Base-by-base conservation (phyloP, 2,113 vertebrate genomes). In the Ictidomys tridecemlineatus region DNA sequence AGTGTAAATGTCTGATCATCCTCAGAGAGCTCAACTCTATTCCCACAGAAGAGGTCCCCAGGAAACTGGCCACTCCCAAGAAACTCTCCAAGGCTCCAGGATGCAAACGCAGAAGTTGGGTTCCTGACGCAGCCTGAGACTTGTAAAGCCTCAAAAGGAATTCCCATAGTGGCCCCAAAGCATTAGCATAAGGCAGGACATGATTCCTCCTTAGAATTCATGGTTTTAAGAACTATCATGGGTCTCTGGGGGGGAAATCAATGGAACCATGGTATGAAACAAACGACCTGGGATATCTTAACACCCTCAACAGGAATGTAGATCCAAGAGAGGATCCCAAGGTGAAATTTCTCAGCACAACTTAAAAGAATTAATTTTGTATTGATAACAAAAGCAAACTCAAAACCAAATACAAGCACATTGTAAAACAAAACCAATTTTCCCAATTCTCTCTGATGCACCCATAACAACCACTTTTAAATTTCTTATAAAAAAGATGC, bases 121-220 rank as follows among this genome's bases (percentile, higher is more conserved):
- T 20, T 97, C 95, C 92, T 97, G 97, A 98, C 96, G 96, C 80
- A 97, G 94, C 90, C 65, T 82, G 97, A 93, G 97, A 96, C 53
- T 61, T n/a, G 14, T 1, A 22, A 95, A 86, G 48, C 69, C 96
- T 83, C 97, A 37, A 10, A 13, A 72, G 92, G 37, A 94, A 97
- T 95, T 97, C 95, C 97, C 97, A 70, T 0, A 65, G 94, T 32
- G 80, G 61, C 61, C 73, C 45, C 39, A 70, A n/a, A n/a, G 34
- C 24, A 61, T 65, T 37, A 93, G 84, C 20, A 65, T 42, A 39
- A 93, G 65, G 39, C 42, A 70, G 34, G 16, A 14, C 37, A 42
- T 72, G 82, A 76, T 90, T 97, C 80, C 96, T 95, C 85, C 72
- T 37, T 10, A 82, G 90, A 72, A 91, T 51, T 96, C 83, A 53